phyloP scores from a whole-genome alignment of 2,797 vertebrate species.

The Scolopax rusticola region DNA sequence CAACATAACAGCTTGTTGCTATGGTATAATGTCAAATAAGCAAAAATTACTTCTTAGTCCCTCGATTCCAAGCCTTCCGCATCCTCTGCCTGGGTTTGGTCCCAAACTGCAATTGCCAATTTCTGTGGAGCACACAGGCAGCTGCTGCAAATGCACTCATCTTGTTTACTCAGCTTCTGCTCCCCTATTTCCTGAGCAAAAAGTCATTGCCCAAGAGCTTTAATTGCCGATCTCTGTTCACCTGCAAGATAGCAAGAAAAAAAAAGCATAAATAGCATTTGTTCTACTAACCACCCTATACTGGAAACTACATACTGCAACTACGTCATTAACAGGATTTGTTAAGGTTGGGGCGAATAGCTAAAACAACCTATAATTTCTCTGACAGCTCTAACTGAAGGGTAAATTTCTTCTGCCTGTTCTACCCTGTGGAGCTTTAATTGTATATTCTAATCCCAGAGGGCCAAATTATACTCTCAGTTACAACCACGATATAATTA shows the following conservation, averaged over 20 bases:
- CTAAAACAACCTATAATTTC: constrained; percentile 5
- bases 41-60: neutral
- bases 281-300: neutral
- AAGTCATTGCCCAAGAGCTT: neutral
- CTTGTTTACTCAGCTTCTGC: neutral
- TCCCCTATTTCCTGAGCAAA: neutral
- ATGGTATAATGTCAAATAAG: neutral
- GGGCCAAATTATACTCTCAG: constrained; percentile 35
- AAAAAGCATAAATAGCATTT: neutral
- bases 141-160: neutral
- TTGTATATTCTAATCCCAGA: neutral
- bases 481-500: constrained; percentile 44
- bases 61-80: neutral
- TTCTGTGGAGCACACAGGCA: neutral
- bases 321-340: constrained; percentile 4
- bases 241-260: neutral
- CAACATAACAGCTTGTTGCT: neutral
- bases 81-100: neutral
- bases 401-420: constrained; percentile 26
- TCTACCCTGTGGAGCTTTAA: constrained; percentile 23
- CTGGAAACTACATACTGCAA: neutral
- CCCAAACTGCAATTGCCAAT: rapidly evolving
- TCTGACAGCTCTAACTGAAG: constrained; percentile 36
- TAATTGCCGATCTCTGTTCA: neutral
- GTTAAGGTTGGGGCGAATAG: constrained; percentile 14